Conservation (phyloP, 2,797 vertebrate genomes). For the Odontamblyopus lacepedii region DNA sequence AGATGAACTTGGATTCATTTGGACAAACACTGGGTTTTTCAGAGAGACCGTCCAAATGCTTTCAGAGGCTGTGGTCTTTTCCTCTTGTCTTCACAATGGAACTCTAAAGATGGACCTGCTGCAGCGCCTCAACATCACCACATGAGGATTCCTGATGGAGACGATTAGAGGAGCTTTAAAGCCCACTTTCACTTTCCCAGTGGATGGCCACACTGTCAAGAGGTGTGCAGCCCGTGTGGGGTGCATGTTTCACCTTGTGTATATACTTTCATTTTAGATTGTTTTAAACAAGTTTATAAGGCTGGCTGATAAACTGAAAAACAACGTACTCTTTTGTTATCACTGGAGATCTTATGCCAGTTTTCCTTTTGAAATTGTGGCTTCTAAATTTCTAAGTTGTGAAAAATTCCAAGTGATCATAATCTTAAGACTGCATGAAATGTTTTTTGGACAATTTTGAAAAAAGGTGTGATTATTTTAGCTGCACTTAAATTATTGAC, state of each 20-base stretch:
- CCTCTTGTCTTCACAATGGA: slow-evolving; percentile 71
- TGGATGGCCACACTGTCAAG: slow-evolving; percentile 69
- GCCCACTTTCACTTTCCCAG: slow-evolving; percentile 61
- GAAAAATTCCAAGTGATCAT: slow-evolving; percentile 54
- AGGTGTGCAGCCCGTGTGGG: slow-evolving; percentile 59
- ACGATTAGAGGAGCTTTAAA: slow-evolving; percentile 39
- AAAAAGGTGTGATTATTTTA: slow-evolving; percentile 49
- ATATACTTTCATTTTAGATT: slow-evolving; percentile 83
- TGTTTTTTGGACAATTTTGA: slow-evolving; percentile 41
- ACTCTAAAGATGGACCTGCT: slow-evolving; percentile 67
- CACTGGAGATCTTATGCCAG: slow-evolving; percentile 65
- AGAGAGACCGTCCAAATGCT: slow-evolving; percentile 54
- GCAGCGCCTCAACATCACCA: slow-evolving; percentile 60
- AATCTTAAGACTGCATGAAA: slow-evolving; percentile 48
- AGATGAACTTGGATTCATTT: slow-evolving; percentile 64
- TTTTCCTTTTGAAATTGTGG: slow-evolving; percentile 64
- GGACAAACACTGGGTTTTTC: slow-evolving; percentile 65
- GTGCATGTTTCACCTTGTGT: slow-evolving; percentile 76
- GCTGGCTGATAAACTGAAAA: slow-evolving; percentile 84
- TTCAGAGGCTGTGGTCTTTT: slow-evolving; percentile 66
- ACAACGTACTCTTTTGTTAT: slow-evolving; percentile 48
- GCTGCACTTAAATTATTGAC: slow-evolving; percentile 57
- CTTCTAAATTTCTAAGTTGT: slow-evolving; percentile 66
- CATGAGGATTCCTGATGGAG: slow-evolving; percentile 67
- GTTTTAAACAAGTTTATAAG: slow-evolving; percentile 86